These are phyloP conservation scores for Cerastoderma edule DNA, from an alignment of 2,888 invertebrate species.

Conservation along the genomic window DNA sequence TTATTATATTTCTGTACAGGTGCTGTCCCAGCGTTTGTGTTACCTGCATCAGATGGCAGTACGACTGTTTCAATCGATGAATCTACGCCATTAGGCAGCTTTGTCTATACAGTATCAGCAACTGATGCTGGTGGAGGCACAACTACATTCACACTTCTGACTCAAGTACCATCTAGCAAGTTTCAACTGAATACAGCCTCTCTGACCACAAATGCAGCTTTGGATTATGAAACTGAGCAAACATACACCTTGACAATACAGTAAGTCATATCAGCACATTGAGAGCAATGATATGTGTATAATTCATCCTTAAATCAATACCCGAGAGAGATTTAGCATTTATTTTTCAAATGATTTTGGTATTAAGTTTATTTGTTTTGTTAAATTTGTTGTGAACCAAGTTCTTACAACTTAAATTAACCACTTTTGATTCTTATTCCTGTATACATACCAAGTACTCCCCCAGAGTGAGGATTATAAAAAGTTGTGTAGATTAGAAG, in stretches of 20 bases:
- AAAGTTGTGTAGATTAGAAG: too few species aligned
- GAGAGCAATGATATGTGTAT: too few species aligned
- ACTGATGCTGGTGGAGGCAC: slow-evolving; percentile 27
- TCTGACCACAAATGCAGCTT: slow-evolving; percentile 23
- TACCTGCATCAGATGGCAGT: slow-evolving; percentile 17
- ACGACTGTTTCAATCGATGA: slow-evolving; percentile 23
- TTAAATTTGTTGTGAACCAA: too few species aligned
- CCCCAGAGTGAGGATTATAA: too few species aligned
- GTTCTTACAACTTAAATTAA: too few species aligned
- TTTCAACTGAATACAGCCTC: slow-evolving; percentile 27
- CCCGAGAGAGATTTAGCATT: too few species aligned
- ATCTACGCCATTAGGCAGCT: slow-evolving; percentile 19
- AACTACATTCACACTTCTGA: slow-evolving; percentile 27
- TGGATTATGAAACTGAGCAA: slow-evolving; percentile 44
- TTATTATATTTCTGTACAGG: slow-evolving; percentile 14
- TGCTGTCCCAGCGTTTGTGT: slow-evolving; percentile 36
- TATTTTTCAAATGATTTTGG: too few species aligned
- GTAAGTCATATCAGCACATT: too few species aligned
- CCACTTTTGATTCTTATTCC: too few species aligned
- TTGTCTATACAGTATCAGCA: slow-evolving; percentile 25
- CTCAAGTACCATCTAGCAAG: slow-evolving; percentile 30
- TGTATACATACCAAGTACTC: too few species aligned
- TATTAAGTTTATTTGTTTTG: too few species aligned
- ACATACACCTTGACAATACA: slow-evolving; percentile 30
- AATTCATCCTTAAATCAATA: too few species aligned